Evolutionary conservation across 2,888 invertebrate genomes (phyloP), one percentile per base, ranked within the genome.

Genomic region (Geotrupes spiniger): DNA sequence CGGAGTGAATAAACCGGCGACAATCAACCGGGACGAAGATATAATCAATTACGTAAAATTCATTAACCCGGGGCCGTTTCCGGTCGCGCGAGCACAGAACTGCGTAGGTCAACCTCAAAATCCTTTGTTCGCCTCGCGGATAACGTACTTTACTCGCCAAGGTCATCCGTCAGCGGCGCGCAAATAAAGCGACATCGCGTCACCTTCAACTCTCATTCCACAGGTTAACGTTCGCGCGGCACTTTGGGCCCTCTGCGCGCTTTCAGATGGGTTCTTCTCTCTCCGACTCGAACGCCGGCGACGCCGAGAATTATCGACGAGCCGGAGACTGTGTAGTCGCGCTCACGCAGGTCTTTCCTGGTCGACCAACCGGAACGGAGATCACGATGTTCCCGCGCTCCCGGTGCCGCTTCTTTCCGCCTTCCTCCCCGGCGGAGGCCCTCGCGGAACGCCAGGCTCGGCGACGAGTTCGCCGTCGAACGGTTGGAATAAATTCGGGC

Each of bases 201-300:
- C 60, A 63, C 63, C 63, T 63, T 63, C 61, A 58, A 63, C 61
- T 57, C 52, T 42, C 46, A 50, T 52, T 50, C 53, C 53, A 54
- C 55, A 58, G 63, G 63, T 63, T 54, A 63, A 62, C 47, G 63
- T 48, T 57, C 62, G 57, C 37, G 42, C 42, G 38, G 45, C 45
- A 42, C 39, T 47, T 39, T 36, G 36, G 36, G 44, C 45, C 36
- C 33, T 39, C n/a, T n/a, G n/a, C n/a, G 15, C 25, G 49, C 38
- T 42, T 42, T 42, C 31, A n/a, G 49, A 43, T 42, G 52, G 46
- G 42, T 50, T n/a, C n/a, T n/a, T n/a, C n/a, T n/a, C n/a, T n/a
- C n/a, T n/a, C n/a, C n/a, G n/a, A n/a, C n/a, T 29, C 44, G 46
- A 41, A 21, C 21, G 21, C 9, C 44, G 48, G 42, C 49, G 49